phyloP scores from a whole-genome alignment of 2,797 vertebrate genomes.

The Scarus forsteni region DNA sequence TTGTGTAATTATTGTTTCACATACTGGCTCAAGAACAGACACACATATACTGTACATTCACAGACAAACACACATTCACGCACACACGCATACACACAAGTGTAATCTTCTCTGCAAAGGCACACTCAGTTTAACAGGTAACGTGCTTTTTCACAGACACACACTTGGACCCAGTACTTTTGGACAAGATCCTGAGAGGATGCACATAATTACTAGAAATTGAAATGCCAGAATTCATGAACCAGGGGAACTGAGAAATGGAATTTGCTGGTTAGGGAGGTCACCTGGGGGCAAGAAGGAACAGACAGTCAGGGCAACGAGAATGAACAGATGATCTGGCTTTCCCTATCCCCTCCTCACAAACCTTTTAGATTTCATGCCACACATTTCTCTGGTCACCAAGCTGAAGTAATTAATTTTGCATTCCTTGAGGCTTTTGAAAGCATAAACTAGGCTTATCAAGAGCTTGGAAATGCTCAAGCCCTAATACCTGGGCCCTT shows the following conservation, averaged over 20 bases:
- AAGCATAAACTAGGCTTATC: slow-evolving; percentile 34
- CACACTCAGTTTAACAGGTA: no score
- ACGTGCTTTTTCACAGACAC: neutral
- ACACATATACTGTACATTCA: neutral
- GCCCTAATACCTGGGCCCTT: slow-evolving; percentile 18
- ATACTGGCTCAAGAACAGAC: neutral
- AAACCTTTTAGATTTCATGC: slow-evolving; percentile 39
- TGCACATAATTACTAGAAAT: slow-evolving; percentile 37
- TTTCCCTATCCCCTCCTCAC: slow-evolving; percentile 7
- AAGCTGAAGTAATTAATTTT: slow-evolving; percentile 44
- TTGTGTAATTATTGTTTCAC: slow-evolving; percentile 6
- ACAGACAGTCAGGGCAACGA: slow-evolving; percentile 7
- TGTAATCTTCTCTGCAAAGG: neutral
- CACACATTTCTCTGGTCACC: slow-evolving; percentile 32
- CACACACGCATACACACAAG: neutral
- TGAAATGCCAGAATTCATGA: slow-evolving; percentile 44
- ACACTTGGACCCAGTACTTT: slow-evolving; percentile 1
- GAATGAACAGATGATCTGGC: slow-evolving; percentile 38
- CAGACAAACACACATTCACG: neutral
- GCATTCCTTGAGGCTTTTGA: slow-evolving; percentile 33
- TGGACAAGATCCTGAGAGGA: slow-evolving; percentile 3
- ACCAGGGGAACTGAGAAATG: slow-evolving; percentile 8
- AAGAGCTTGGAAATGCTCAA: slow-evolving; percentile 18
- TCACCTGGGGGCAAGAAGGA: slow-evolving; percentile 14
- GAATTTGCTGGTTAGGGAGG: slow-evolving; percentile 16